Evolutionary conservation across 2,888 invertebrate genomes (phyloP).

Genomic region (Eilema sororculum): DNA sequence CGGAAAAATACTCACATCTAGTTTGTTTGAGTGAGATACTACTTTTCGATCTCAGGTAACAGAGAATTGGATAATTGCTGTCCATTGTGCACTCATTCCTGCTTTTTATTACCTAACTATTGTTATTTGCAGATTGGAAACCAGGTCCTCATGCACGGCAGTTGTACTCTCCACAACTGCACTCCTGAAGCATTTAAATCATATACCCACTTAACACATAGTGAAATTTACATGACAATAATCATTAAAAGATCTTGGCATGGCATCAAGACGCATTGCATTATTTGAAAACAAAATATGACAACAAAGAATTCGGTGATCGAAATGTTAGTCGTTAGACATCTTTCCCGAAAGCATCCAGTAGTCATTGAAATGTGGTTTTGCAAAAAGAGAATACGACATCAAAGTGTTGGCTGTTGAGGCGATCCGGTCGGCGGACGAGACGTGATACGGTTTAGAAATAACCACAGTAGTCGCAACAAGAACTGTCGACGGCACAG

Average conservation of each 20-base stretch:
- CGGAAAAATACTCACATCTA: too few species aligned
- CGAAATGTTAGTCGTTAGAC: constrained; percentile 64
- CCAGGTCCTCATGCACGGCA: background rate
- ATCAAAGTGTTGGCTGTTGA: constrained; percentile 78
- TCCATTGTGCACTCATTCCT: too few species aligned
- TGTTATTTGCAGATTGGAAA: too few species aligned
- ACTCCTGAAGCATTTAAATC: background rate
- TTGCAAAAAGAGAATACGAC: constrained; percentile 85
- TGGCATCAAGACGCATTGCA: constrained; percentile 33
- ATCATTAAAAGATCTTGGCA: constrained; percentile 43
- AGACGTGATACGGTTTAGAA: constrained; percentile 84
- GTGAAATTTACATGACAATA: constrained; percentile 28
- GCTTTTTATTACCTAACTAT: too few species aligned
- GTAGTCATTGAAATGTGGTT: constrained; percentile 77
- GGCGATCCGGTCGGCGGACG: constrained; percentile 72
- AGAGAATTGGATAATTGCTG: too few species aligned
- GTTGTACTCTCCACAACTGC: background rate
- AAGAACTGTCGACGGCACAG: constrained; percentile 65
- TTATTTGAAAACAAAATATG: constrained; percentile 54
- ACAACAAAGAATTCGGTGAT: constrained; percentile 60
- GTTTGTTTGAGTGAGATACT: too few species aligned
- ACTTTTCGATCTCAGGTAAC: too few species aligned
- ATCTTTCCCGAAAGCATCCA: constrained; percentile 82
- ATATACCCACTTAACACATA: too few species aligned
- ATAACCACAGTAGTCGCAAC: constrained; percentile 69